phyloP scores from a whole-genome alignment of 1,140 invertebrate genomes.

The Hycleus phaleratus region DNA sequence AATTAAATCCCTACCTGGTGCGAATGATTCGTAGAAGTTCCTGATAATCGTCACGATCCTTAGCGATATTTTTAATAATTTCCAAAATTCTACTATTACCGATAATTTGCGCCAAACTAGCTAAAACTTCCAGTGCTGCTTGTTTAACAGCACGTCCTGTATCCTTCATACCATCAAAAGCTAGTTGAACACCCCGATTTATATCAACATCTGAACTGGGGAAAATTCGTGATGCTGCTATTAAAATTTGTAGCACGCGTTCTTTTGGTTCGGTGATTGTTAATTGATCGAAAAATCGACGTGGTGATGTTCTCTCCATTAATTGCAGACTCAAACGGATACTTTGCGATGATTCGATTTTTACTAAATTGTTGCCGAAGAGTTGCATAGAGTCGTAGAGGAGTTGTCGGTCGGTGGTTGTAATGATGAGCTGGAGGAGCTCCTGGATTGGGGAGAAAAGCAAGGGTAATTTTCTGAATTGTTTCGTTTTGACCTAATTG shows the following conservation, averaged over 20 bases:
- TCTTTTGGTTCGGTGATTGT: constrained; percentile 30
- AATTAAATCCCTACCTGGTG: constrained; percentile 32
- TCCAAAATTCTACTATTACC: constrained; percentile 46
- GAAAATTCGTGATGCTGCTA: constrained; percentile 68
- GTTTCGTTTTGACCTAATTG: too few species aligned
- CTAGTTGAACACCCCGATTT: constrained; percentile 48
- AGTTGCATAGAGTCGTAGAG: neutral
- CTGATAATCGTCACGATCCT: constrained; percentile 40
- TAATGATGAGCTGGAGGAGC: neutral
- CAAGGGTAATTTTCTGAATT: too few species aligned
- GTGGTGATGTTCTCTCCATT: constrained; percentile 3
- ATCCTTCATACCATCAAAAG: constrained; percentile 56
- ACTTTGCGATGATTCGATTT: constrained; percentile 1
- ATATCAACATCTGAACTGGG: constrained; percentile 69
- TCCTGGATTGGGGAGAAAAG: neutral
- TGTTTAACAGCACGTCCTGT: constrained; percentile 65
- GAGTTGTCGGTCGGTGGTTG: neutral
- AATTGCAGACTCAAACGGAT: constrained; percentile 1
- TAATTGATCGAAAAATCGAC: neutral
- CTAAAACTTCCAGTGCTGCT: constrained; percentile 71
- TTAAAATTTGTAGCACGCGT: constrained; percentile 68
- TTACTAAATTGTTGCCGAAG: neutral
- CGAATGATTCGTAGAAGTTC: constrained; percentile 46
- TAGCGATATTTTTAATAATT: constrained; percentile 42
- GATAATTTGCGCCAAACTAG: constrained; percentile 67